These are phyloP conservation scores for Pionites leucogaster DNA, from an alignment of 2,113 vertebrate species.

Conservation along the genomic window DNA sequence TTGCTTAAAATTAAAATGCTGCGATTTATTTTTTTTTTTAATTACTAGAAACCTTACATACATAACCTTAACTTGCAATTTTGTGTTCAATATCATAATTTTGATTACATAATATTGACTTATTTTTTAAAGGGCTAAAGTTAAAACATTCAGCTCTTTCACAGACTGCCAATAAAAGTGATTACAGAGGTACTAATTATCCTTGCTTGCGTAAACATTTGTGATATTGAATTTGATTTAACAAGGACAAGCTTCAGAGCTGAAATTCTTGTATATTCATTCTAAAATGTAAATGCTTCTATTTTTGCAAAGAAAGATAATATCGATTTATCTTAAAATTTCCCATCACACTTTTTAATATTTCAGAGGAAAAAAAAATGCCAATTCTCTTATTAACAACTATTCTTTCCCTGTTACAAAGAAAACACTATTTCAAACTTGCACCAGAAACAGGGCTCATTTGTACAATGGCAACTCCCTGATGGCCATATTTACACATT, in stretches of 20 bases:
- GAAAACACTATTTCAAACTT: neutral
- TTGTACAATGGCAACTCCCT: neutral
- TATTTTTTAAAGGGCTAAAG: slow-evolving; percentile 23
- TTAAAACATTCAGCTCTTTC: slow-evolving; percentile 40
- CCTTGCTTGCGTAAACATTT: slow-evolving; percentile 44
- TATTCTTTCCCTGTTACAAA: neutral
- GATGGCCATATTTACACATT: neutral
- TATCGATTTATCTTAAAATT: neutral
- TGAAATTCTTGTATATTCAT: neutral
- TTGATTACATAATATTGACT: slow-evolving; percentile 8
- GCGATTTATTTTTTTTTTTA: neutral
- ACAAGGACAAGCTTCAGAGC: slow-evolving; percentile 11
- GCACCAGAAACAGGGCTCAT: neutral
- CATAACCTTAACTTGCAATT: neutral
- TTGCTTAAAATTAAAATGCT: neutral
- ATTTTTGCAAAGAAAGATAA: neutral
- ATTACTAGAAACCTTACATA: neutral
- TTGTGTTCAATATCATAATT: slow-evolving; percentile 1
- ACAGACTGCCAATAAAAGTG: slow-evolving; percentile 46
- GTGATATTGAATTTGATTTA: slow-evolving; percentile 56
- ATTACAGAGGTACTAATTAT: slow-evolving; percentile 53
- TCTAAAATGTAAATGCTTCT: slow-evolving; percentile 14
- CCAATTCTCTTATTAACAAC: neutral
- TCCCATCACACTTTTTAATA: neutral
- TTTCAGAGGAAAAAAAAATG: neutral